Conservation (phyloP, 2,113 vertebrate genomes). For the Tichodroma muraria region DNA sequence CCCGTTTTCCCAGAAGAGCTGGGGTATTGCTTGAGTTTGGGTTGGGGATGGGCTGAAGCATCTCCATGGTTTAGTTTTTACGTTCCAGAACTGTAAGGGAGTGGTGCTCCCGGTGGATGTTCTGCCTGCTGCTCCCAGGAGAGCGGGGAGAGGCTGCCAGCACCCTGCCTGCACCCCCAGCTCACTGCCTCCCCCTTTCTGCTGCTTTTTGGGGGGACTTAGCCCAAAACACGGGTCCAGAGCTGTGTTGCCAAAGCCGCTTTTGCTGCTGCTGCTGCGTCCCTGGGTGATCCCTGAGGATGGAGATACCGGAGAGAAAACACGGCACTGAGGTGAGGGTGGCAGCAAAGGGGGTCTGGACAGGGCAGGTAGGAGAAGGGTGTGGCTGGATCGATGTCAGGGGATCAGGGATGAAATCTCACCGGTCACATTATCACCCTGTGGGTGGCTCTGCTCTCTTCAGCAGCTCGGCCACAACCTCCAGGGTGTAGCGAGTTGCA, state of each 20-base stretch:
- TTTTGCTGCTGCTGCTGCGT: background rate
- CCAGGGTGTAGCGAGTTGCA: fast-evolving
- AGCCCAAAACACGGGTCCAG: fast-evolving
- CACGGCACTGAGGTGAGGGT: fast-evolving
- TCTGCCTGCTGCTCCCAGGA: background rate
- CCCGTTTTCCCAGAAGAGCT: background rate
- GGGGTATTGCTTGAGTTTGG: background rate
- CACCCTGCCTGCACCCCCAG: background rate
- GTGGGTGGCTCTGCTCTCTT: background rate
- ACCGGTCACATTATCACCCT: fast-evolving
- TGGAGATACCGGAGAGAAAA: background rate
- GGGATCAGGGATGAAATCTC: background rate
- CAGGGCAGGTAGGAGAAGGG: background rate
- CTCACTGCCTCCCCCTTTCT: background rate
- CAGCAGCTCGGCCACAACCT: fast-evolving
- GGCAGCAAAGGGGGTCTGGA: background rate
- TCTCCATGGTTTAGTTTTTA: background rate
- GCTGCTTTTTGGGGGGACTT: background rate
- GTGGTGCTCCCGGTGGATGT: background rate
- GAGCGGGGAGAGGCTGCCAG: background rate
- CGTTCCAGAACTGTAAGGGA: background rate
- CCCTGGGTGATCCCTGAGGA: background rate
- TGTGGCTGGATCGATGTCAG: fast-evolving
- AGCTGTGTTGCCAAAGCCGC: background rate
- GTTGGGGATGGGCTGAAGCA: background rate